A percentile compares a stretch with the other conserved stretches of the same genome.
phyloP scores from a whole-genome alignment of 2,888 invertebrate species.

The Lycophotia porphyrea region DNA sequence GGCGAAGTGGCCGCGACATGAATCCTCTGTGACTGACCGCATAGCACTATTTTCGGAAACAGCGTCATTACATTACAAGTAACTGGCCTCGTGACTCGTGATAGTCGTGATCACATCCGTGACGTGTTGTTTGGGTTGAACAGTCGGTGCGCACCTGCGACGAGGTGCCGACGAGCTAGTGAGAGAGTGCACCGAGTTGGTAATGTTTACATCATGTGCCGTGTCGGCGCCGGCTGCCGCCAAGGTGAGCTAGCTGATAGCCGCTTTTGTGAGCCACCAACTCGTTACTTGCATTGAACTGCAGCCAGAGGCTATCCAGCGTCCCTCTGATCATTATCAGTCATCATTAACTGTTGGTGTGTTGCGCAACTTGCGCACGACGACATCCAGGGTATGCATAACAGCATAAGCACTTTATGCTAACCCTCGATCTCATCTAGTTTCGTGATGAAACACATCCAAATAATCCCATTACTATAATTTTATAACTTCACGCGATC shows the following conservation, averaged over 20 bases:
- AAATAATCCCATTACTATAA: not conserved
- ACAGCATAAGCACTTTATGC: not conserved
- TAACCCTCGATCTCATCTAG: not conserved
- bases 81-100: conserved; percentile 51
- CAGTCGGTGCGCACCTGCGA: conserved; percentile 1
- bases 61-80: conserved; percentile 31
- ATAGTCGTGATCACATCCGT: conserved; percentile 60
- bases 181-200: not conserved
- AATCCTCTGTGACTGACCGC: not conserved
- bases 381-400: too few relatives aligned
- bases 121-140: conserved; percentile 58
- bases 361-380: not conserved
- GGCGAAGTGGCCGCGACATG: conserved; percentile 7
- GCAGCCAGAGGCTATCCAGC: not conserved
- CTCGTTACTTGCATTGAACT: not conserved
- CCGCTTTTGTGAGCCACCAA: not conserved
- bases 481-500: not conserved
- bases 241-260: not conserved
- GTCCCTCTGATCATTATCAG: not conserved
- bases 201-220: not conserved
- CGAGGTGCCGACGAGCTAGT: not conserved
- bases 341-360: not conserved
- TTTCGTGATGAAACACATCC: not conserved
- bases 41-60: conserved; percentile 47
- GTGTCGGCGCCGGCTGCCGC: not conserved